Evolutionary conservation across 2,888 invertebrate species (phyloP).

Genomic region (Lamproptera curius): DNA sequence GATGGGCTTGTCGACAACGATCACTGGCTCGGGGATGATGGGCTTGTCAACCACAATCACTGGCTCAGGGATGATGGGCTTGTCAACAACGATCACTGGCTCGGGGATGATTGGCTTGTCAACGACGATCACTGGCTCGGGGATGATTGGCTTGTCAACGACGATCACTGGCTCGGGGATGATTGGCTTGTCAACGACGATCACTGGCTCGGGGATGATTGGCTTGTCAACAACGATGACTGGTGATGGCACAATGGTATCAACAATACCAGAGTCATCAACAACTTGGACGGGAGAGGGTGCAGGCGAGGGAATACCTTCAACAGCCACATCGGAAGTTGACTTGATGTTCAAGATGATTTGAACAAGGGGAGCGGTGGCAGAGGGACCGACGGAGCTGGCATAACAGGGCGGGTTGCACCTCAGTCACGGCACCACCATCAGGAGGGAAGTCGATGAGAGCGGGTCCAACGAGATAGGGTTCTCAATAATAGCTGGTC

Average conservation of each 20-base stretch:
- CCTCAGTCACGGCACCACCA: constrained; percentile 17
- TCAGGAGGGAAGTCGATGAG: constrained; percentile 21
- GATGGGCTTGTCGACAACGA: constrained; percentile 14
- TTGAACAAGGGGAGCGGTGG: constrained; percentile 29
- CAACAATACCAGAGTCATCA: neutral
- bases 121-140: constrained; percentile 25
- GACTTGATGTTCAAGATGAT: constrained; percentile 31
- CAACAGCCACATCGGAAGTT: constrained; percentile 4
- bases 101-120: constrained; percentile 26
- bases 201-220: constrained; percentile 20
- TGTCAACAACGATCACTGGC: constrained; percentile 25
- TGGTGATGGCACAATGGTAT: constrained; percentile 16
- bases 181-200: constrained; percentile 10
- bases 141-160: no score
- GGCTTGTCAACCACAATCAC: constrained; percentile 30
- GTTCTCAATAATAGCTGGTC: constrained; percentile 28
- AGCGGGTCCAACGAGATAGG: constrained; percentile 28
- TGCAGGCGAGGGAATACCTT: neutral
- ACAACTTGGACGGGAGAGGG: constrained; percentile 26
- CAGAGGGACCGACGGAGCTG: constrained; percentile 13
- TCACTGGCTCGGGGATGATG: constrained; percentile 20
- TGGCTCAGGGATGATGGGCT: constrained; percentile 29
- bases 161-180: constrained; percentile 28
- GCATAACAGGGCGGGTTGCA: constrained; percentile 12
- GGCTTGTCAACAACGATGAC: constrained; percentile 22